Percentiles rank a stretch among this genome's conserved stretches.
phyloP scores from a whole-genome alignment of 2,797 vertebrate genomes.

The Pantherophis vulpinus region DNA sequence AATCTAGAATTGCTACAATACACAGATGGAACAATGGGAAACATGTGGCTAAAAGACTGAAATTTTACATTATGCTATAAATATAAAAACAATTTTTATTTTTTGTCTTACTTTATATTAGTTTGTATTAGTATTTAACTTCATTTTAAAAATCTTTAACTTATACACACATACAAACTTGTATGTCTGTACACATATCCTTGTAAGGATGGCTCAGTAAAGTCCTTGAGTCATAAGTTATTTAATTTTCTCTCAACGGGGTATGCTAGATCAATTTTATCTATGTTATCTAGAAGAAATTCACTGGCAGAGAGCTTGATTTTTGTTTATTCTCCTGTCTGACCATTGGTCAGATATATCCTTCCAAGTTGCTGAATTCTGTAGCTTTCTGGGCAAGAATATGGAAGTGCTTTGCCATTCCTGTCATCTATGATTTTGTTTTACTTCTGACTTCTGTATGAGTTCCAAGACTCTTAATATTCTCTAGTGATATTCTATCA shows the following conservation, averaged over 20 bases:
- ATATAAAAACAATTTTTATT: not conserved
- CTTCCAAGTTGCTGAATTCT: not conserved
- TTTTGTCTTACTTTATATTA: not conserved
- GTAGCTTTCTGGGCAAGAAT: not conserved
- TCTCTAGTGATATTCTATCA: not conserved
- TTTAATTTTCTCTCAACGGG: not conserved
- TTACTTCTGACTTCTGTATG: not conserved
- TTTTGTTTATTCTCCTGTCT: not conserved
- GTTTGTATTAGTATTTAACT: not conserved
- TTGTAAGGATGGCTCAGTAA: not conserved
- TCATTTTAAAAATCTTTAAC: not conserved
- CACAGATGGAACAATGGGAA: not conserved
- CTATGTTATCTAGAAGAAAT: not conserved
- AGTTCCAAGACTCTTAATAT: not conserved
- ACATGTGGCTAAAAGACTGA: not conserved
- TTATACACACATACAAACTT: not conserved
- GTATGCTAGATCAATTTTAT: not conserved
- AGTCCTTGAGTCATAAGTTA: not conserved
- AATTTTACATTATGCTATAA: not conserved
- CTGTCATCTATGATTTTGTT: not conserved
- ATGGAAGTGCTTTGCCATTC: not conserved
- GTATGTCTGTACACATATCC: not conserved
- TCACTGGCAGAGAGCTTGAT: not conserved
- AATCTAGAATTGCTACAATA: not conserved
- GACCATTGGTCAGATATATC: not conserved